Evolutionary conservation across 2,888 invertebrate species (phyloP).

Genomic region (Cremastinae sp.): DNA sequence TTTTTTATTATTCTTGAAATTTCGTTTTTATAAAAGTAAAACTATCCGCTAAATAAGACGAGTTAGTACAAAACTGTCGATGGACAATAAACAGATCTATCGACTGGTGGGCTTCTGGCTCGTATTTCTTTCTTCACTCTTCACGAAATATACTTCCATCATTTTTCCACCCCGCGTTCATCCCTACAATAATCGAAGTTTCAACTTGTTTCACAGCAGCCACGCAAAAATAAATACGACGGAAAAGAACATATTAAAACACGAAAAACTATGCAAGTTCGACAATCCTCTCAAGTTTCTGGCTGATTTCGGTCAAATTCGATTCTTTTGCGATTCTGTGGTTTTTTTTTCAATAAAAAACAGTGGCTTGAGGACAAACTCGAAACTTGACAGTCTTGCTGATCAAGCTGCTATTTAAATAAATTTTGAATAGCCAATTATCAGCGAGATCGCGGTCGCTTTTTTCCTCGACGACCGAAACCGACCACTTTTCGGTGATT

Average conservation of each 20-base stretch:
- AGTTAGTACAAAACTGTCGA: conserved; percentile 74
- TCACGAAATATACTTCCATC: conserved; percentile 33
- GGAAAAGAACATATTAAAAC: too few species aligned
- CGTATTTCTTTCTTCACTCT: conserved; percentile 46
- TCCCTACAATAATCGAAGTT: background rate
- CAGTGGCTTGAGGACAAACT: too few species aligned
- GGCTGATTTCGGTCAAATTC: too few species aligned
- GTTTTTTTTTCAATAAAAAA: too few species aligned
- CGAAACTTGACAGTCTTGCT: too few species aligned
- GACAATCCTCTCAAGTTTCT: too few species aligned
- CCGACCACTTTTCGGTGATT: conserved; percentile 12
- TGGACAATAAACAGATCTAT: conserved; percentile 67
- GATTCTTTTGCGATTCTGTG: too few species aligned
- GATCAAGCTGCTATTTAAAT: too few species aligned
- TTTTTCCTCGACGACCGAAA: background rate
- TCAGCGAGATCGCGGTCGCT: background rate
- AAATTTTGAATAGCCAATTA: background rate
- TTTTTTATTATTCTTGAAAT: conserved; percentile 43
- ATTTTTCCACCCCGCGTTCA: background rate
- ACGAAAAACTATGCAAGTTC: too few species aligned
- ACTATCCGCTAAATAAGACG: conserved; percentile 74
- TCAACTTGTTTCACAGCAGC: conserved; percentile 1
- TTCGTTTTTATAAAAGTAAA: conserved; percentile 75
- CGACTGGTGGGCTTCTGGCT: conserved; percentile 49
- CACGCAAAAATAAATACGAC: too few species aligned